A percentile compares a stretch with the other conserved stretches of the same genome.
Conservation (phyloP, 2,113 vertebrate species). For the Piprites chloris region DNA sequence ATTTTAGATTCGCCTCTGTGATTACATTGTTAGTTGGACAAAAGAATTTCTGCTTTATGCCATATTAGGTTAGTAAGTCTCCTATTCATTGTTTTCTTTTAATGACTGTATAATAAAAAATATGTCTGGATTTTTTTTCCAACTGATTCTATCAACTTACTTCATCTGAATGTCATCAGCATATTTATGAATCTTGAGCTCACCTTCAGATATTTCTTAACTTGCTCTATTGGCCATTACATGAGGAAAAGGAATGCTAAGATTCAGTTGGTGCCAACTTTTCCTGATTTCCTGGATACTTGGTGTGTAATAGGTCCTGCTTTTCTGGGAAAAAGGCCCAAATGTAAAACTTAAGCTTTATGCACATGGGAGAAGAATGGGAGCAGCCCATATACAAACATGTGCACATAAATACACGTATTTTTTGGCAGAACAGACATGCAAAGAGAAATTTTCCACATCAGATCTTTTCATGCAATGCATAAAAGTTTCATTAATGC, state of each 20-base stretch:
- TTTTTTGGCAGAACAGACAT: neutral
- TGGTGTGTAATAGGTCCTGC: neutral
- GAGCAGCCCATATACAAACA: neutral
- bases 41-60: neutral
- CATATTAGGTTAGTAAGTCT: neutral
- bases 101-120: neutral
- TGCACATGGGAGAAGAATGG: neutral
- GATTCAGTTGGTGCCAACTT: neutral
- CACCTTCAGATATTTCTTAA: constrained; percentile 15
- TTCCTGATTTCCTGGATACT: neutral
- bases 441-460: neutral
- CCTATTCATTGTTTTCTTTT: neutral
- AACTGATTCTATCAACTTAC: neutral
- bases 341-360: neutral
- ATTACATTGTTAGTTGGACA: neutral
- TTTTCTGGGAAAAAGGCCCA: neutral
- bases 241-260: neutral
- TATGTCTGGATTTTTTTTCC: neutral
- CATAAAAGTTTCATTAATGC: neutral
- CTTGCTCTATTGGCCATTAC: neutral
- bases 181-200: neutral
- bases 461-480: neutral
- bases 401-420: neutral
- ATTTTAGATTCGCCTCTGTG: neutral
- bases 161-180: neutral